Evolutionary conservation across 2,888 invertebrate genomes (phyloP).

Genomic region (Coelogynopora nodosa): DNA sequence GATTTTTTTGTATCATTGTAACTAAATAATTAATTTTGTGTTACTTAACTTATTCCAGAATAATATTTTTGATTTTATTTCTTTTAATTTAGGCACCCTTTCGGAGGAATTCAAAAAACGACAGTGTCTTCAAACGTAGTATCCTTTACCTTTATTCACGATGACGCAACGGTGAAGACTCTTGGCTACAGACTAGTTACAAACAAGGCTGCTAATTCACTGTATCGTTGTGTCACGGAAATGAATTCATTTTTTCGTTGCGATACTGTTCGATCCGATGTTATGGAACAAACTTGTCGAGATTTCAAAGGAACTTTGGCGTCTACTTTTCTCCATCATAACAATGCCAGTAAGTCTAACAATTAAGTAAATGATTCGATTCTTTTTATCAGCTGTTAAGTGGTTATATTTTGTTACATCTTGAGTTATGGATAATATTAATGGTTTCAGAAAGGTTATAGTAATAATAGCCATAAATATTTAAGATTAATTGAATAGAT

Average conservation of each 20-base stretch:
- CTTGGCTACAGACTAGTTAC: slow-evolving; percentile 75
- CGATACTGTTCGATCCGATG: slow-evolving; percentile 80
- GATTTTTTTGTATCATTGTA: too few relatives aligned
- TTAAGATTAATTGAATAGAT: too few relatives aligned
- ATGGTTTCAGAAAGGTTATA: too few relatives aligned
- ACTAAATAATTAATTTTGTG: too few relatives aligned
- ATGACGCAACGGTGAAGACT: slow-evolving; percentile 61
- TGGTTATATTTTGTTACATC: background rate
- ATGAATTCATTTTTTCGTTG: slow-evolving; percentile 88
- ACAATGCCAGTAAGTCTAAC: slow-evolving; percentile 71
- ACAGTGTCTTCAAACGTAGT: slow-evolving; percentile 56
- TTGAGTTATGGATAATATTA: background rate
- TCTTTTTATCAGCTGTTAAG: background rate
- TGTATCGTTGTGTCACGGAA: slow-evolving; percentile 79
- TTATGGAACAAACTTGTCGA: slow-evolving; percentile 80
- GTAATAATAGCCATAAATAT: too few relatives aligned
- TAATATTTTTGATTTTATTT: background rate
- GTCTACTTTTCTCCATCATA: slow-evolving; percentile 77
- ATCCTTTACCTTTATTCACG: slow-evolving; percentile 54
- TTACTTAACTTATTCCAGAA: too few relatives aligned
- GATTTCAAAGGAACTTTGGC: slow-evolving; percentile 85
- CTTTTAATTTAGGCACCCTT: slow-evolving; percentile 55
- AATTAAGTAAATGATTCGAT: background rate
- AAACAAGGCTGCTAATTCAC: slow-evolving; percentile 74
- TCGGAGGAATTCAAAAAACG: slow-evolving; percentile 56